Evolutionary conservation across 2,888 invertebrate genomes (phyloP).

Genomic region (Selenia dentaria): DNA sequence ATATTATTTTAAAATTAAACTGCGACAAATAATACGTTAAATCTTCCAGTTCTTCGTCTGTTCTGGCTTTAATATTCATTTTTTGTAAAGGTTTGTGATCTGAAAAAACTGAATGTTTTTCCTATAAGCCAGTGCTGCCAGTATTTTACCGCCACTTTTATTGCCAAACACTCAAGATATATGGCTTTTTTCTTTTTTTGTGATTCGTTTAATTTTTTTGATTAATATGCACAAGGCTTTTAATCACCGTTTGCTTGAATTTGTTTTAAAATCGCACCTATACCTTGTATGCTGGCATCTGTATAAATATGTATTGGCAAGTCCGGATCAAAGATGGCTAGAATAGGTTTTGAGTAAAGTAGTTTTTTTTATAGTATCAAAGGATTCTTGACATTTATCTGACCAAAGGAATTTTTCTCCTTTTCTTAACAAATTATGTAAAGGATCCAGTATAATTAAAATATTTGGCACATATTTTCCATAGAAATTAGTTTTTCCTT

Average conservation of each 20-base stretch:
- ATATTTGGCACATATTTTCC: slow-evolving; percentile 30
- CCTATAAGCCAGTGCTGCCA: slow-evolving; percentile 15
- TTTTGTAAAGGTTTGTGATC: slow-evolving; percentile 28
- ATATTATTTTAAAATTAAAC: too few species aligned
- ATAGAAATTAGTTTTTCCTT: slow-evolving; percentile 36
- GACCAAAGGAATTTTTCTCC: slow-evolving; percentile 25
- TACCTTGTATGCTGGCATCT: slow-evolving; percentile 18
- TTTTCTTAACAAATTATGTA: slow-evolving; percentile 35
- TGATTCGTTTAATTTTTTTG: slow-evolving; percentile 7
- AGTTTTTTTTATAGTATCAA: slow-evolving; percentile 26
- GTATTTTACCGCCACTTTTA: slow-evolving; percentile 16
- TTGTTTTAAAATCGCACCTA: slow-evolving; percentile 19
- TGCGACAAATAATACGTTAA: too few species aligned
- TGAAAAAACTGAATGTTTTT: slow-evolving; percentile 6
- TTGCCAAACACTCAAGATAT: slow-evolving; percentile 12
- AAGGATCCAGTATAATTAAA: slow-evolving; percentile 31
- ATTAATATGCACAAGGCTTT: not conserved
- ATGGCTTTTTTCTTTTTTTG: slow-evolving; percentile 14
- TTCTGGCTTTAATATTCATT: slow-evolving; percentile 26
- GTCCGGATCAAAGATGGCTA: slow-evolving; percentile 17
- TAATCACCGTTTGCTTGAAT: not conserved
- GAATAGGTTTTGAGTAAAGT: slow-evolving; percentile 30
- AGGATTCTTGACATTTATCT: slow-evolving; percentile 25
- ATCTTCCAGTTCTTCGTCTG: too few species aligned
- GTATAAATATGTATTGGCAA: slow-evolving; percentile 23